Percentiles rank a stretch among this genome's conserved stretches.
Evolutionary conservation across 2,888 invertebrate genomes (phyloP).

Genomic region (Pollenia angustigena): DNA sequence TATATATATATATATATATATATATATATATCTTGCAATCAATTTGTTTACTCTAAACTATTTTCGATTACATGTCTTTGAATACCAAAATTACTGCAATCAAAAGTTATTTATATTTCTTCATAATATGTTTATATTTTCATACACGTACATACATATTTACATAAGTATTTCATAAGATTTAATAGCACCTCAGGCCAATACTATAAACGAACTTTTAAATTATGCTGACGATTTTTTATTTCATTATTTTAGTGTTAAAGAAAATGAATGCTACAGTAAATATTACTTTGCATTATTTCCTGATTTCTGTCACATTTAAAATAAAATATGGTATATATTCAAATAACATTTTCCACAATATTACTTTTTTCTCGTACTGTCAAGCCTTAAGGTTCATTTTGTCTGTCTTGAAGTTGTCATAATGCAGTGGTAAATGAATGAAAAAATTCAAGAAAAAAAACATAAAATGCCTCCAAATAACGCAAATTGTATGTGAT

Average conservation of each 20-base stretch:
- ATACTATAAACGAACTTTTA: conserved; percentile 22
- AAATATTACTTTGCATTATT: conserved; percentile 30
- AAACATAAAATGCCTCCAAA: neutral
- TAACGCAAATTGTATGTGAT: conserved; percentile 64
- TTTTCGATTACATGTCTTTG: neutral
- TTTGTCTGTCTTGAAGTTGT: conserved; percentile 50
- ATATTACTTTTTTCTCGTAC: conserved; percentile 21
- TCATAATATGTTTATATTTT: neutral
- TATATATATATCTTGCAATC: no score
- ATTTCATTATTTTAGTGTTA: neutral
- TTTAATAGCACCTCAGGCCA: neutral
- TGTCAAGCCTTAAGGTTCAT: conserved; percentile 47
- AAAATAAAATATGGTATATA: conserved; percentile 29
- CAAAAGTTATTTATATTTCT: conserved; percentile 27
- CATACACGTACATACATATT: neutral
- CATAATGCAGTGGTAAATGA: conserved; percentile 58
- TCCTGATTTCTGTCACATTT: conserved; percentile 54
- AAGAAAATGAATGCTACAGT: neutral
- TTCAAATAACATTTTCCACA: conserved; percentile 41
- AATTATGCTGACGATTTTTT: conserved; percentile 5
- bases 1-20: no score
- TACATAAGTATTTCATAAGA: neutral
- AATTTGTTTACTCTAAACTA: neutral
- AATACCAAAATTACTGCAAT: conserved; percentile 17
- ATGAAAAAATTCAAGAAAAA: conserved; percentile 28